Percentiles rank a stretch among this genome's conserved stretches.
phyloP scores from a whole-genome alignment of 2,888 invertebrate genomes.

The Neocrepidodera transversa region DNA sequence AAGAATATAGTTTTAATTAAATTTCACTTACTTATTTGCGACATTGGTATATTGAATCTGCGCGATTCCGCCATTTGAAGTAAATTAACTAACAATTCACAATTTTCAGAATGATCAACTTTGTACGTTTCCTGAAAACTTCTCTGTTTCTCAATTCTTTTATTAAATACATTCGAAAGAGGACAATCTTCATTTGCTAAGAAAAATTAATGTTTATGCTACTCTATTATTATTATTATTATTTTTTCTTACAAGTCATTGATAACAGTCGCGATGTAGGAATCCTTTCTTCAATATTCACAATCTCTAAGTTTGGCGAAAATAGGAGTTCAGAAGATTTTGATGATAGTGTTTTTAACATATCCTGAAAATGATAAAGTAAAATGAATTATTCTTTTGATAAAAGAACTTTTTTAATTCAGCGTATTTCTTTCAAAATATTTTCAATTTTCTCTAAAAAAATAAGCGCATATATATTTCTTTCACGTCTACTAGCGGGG shows the following conservation, averaged over 20 bases:
- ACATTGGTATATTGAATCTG: constrained; percentile 61
- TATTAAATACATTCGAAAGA: constrained; percentile 42
- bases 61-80: constrained; percentile 63
- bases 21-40: constrained; percentile 61
- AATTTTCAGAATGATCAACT: constrained; percentile 62
- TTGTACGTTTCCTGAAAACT: constrained; percentile 60
- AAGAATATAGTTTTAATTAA: neutral
- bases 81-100: constrained; percentile 60
- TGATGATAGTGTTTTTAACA: constrained; percentile 46
- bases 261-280: constrained; percentile 38
- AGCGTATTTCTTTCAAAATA: too few species aligned
- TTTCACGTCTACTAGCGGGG: too few species aligned
- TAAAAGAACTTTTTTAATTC: too few species aligned
- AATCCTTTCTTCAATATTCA: constrained; percentile 48
- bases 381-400: too few species aligned
- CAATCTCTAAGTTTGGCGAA: constrained; percentile 44
- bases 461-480: too few species aligned
- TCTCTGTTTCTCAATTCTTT: constrained; percentile 63
- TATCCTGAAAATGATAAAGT: constrained; percentile 44
- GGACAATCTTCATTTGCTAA: constrained; percentile 29
- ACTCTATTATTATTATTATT: neutral
- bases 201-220: neutral
- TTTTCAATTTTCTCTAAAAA: too few species aligned
- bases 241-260: constrained; percentile 42
- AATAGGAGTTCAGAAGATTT: constrained; percentile 41